Base-by-base conservation (phyloP, 1,140 invertebrate genomes). In the Pseudomyrmex dendroicus region DNA sequence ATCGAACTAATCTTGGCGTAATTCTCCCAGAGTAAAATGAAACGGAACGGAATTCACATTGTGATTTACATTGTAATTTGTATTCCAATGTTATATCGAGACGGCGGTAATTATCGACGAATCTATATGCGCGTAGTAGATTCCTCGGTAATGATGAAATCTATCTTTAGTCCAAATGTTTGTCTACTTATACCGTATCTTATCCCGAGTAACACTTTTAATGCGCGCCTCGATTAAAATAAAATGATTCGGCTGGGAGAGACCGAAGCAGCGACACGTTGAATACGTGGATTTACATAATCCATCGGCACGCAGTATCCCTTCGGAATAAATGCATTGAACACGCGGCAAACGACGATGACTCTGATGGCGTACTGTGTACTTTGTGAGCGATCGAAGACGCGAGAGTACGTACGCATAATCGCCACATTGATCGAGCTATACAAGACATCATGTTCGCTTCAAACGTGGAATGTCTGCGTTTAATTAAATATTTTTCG, bases 241-340 rank as follows among this genome's bases (percentile, higher is more conserved):
- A 35, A 80, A 78, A 57, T 50, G 44, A 20, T 44, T 35, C 35
- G 35, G 35, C 13, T 10, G 35, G 7, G 17, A 1, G 50, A n/a
- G 10, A 15, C 52, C 66, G 44, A n/a, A n/a, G 59, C 44, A 10
- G 52, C 74, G 57, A 85, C 78, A 86, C 92, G 91, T 89, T 89
- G 35, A 35, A 35, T 35, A 35, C 91, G 91, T 87, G 76, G 67
- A 93, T 92, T 93, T 92, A 90, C 91, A 92, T 91, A 91, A 90
- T 82, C 84, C 89, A 72, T 84, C 86, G 83, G 62, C 74, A 82
- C 85, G 78, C 84, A 48, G 77, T 35, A 35, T 54, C 74, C 25
- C 73, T 56, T 77, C 61, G 83, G 59, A 56, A 80, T 84, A 86
- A 82, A 78, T 86, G 64, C 44, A 73, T 44, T 50, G 73, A 54